phyloP scores from a whole-genome alignment of 1,140 invertebrate species.

The Diorhabda carinulata region DNA sequence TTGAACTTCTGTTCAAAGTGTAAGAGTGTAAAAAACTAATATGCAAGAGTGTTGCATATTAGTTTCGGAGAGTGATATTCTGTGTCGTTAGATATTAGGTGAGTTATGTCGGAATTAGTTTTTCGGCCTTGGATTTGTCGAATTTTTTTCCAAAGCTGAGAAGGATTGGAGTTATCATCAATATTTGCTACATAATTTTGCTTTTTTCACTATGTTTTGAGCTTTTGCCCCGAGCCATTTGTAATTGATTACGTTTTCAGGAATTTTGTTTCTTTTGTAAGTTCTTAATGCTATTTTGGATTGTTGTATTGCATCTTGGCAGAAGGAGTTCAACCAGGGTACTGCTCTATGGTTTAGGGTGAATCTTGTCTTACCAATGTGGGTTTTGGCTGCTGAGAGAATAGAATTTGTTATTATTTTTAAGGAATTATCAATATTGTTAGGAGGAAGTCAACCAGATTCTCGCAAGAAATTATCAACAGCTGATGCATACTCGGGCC shows the following conservation, averaged over 20 bases:
- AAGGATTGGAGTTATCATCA: too few species aligned
- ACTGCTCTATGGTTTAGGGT: slow-evolving; percentile 6
- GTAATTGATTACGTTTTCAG: slow-evolving; percentile 8
- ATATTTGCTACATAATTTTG: too few species aligned
- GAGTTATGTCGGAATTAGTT: background rate
- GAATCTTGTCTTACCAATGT: slow-evolving; percentile 5
- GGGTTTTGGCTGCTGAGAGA: background rate
- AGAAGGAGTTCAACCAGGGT: slow-evolving; percentile 10
- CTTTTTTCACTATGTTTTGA: slow-evolving; percentile 4
- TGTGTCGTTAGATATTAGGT: background rate
- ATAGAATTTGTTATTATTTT: background rate
- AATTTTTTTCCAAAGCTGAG: too few species aligned
- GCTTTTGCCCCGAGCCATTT: slow-evolving; percentile 5
- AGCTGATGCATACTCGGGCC: too few species aligned
- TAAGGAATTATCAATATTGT: background rate
- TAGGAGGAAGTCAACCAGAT: too few species aligned
- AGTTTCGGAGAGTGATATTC: background rate
- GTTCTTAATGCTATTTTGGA: slow-evolving; percentile 9
- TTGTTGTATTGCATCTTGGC: background rate
- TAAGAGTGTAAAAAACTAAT: too few species aligned
- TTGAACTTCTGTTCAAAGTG: background rate
- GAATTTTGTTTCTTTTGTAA: slow-evolving; percentile 8
- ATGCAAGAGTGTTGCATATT: background rate
- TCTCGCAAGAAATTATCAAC: too few species aligned
- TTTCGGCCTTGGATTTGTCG: background rate